phyloP scores from a whole-genome alignment of 2,113 vertebrate genomes.

The Willisornis vidua region DNA sequence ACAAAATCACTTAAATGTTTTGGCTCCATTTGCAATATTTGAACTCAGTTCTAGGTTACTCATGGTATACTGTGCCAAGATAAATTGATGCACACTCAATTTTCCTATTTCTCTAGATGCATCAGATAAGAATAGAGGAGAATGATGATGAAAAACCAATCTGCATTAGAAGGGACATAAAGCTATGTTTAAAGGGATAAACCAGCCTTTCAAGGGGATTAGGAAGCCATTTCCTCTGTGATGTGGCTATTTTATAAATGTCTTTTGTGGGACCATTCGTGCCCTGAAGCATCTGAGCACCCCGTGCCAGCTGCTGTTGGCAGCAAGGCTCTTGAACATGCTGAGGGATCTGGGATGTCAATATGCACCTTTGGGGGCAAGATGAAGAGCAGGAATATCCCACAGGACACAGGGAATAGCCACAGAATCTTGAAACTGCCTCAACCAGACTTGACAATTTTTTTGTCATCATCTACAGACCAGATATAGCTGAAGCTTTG shows the following conservation, averaged over 20 bases:
- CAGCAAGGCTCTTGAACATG: neutral
- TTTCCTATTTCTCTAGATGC: neutral
- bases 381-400: neutral
- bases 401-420: neutral
- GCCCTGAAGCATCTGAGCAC: neutral
- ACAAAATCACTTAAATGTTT: neutral
- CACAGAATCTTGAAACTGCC: neutral
- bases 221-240: neutral
- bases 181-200: neutral
- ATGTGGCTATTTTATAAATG: constrained; percentile 10
- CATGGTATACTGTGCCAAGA: neutral
- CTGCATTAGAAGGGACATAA: neutral
- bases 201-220: neutral
- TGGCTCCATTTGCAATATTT: constrained; percentile 9
- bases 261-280: accelerated
- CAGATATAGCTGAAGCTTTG: neutral
- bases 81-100: neutral
- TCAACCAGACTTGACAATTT: neutral
- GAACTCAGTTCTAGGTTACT: neutral
- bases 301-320: neutral
- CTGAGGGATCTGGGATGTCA: neutral
- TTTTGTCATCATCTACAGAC: neutral
- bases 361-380: neutral
- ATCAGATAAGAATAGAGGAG: neutral
- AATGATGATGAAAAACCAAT: constrained; percentile 10